These are phyloP conservation scores for Pteromalus puparum DNA, from an alignment of 1,140 invertebrate species.

Conservation along the genomic window DNA sequence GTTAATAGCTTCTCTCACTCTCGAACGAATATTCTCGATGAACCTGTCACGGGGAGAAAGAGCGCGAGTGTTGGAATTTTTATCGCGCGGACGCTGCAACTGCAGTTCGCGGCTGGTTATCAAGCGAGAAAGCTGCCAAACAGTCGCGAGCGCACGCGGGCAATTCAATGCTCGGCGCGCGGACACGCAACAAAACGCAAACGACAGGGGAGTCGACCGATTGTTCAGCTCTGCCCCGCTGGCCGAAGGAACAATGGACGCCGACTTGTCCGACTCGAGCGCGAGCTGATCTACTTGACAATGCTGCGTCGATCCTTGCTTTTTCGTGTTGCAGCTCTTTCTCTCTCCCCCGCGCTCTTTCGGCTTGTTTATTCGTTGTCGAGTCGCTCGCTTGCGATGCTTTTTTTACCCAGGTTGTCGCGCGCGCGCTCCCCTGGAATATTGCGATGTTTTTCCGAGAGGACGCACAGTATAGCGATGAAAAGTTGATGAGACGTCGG, in stretches of 20 bases:
- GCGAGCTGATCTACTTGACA: slow-evolving; percentile 36
- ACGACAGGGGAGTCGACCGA: not conserved
- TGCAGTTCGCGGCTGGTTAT: slow-evolving; percentile 18
- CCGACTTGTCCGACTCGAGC: slow-evolving; percentile 11
- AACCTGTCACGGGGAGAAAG: too few species aligned
- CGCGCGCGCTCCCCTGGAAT: not conserved
- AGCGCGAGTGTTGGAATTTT: slow-evolving; percentile 3
- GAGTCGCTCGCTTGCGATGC: not conserved
- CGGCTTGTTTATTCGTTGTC: not conserved
- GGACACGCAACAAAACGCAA: slow-evolving; percentile 22
- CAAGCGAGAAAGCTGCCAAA: slow-evolving; percentile 30
- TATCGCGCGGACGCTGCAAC: not conserved
- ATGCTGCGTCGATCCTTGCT: slow-evolving; percentile 31
- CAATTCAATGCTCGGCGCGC: slow-evolving; percentile 21
- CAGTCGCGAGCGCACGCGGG: not conserved
- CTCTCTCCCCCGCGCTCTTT: not conserved
- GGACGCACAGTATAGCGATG: not conserved
- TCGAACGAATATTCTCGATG: not conserved
- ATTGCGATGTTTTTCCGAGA: not conserved
- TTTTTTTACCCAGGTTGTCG: not conserved
- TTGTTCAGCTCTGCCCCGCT: not conserved
- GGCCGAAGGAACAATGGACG: not conserved
- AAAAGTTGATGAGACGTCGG: not conserved
- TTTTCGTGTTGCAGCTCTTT: not conserved
- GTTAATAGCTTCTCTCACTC: not conserved